Base-by-base conservation (phyloP, 1,140 invertebrate genomes). In the Drosophila ercepeae region DNA sequence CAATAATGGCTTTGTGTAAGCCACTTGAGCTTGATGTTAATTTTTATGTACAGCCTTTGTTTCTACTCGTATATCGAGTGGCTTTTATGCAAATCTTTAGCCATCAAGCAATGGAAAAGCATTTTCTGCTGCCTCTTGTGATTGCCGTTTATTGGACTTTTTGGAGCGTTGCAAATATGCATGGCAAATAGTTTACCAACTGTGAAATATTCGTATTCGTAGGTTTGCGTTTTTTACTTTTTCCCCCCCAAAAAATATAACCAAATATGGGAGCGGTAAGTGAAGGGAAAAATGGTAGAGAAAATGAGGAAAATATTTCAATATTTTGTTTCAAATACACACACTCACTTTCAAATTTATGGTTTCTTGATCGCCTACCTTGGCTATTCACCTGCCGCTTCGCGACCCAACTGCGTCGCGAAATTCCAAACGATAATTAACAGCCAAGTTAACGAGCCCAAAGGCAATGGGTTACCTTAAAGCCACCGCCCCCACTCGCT, bases 111-210 rank as follows among this genome's bases (percentile, higher is more conserved):
- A 25, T 64, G 63, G 69, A 75, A 78, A 82, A 82, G 51, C 74
- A 70, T 75, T 79, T 72, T 49, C 60, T 45, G 51, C 19, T 79
- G 54, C 70, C 71, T 51, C 59, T 84, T 84, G 76, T 73, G 76
- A 84, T 84, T 88, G 81, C 81, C 68, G 59, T 58, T 84, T 84
- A 84, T 88, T 84, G 61, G 67, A 76, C 67, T 84, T 84, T 84
- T 88, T 84, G 68, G 81, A 84, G 81, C 81, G 81, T 84, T 88
- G 72, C 81, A 79, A 84, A 70, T 76, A 84, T 86, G 81, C 79
- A 84, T 81, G 76, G 71, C 79, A 81, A 60, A 75, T 58, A 48
- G 41, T 48, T 61, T 49, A 46, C 45, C 39, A 42, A 76, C 78
- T 76, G 55, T 53, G 36, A 64, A 50, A 65, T 69, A 68, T 21